Evolutionary conservation across 2,113 vertebrate species (phyloP), one percentile per base, ranked within the genome.

Genomic region (Seriola rivoliana): DNA sequence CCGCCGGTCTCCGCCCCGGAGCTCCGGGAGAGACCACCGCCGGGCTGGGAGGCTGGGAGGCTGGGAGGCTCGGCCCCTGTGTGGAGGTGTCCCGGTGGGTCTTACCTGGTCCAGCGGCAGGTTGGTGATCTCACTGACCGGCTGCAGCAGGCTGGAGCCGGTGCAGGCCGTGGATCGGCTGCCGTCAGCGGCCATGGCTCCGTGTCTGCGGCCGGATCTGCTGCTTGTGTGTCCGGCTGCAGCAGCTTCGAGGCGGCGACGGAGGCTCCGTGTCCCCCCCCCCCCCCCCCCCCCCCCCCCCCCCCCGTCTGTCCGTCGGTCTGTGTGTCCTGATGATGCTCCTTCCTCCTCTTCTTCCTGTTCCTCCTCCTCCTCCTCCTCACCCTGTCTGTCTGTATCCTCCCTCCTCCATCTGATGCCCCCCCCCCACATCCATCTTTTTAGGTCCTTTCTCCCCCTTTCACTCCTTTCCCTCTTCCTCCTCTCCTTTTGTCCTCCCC

Each of bases 91-190:
- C 29, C 62, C 42, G 29, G 66, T 12, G 67, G n/a, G 10, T 74
- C 79, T 63, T 94, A 95, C 94, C 94, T 95, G 94, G 68, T 95
- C 94, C 86, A 95, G 88, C 44, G 94, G 94, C 23, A 95, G 93
- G 82, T 94, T 85, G 88, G 92, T 94, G 67, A 95, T 93, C 75
- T 94, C 90, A 88, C 94, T 95, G 77, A 95, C 91, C 64, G 94
- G 94, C 91, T 93, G 94, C 78, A 95, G 94, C 40, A 95, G 87
- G 87, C 89, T 93, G 87, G 94, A 95, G 78, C 94, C 94, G 62
- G 94, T 95, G 78, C 94, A 95, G 59, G 93, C 93, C 78, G 86
- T 85, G 58, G 90, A 88, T 82, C 65, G 81, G 68, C 81, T 79
- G 19, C 78, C 90, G 44, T 94, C 93, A 59, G 93, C 93, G 77